Percentiles rank a stretch among this genome's conserved stretches.
Evolutionary conservation across 2,888 invertebrate species (phyloP).

Genomic region (Drepanosiphum platanoidis): DNA sequence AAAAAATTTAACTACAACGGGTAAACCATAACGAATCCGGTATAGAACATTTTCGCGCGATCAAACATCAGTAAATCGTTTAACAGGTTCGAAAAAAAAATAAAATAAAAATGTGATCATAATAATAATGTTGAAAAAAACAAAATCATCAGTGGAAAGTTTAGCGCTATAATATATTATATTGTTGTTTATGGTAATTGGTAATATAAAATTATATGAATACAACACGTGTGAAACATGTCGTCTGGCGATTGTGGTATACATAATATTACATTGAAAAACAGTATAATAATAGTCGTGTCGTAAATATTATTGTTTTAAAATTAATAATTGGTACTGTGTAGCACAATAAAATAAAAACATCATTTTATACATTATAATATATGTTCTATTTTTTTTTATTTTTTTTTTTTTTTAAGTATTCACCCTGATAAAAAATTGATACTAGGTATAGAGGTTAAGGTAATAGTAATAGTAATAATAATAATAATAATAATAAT

Average conservation of each 20-base stretch:
- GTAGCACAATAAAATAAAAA: slow-evolving; percentile 57
- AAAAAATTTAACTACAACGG: slow-evolving; percentile 26
- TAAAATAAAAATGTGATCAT: no score
- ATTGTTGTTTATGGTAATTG: slow-evolving; percentile 8
- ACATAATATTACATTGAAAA: slow-evolving; percentile 1
- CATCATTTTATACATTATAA: slow-evolving; percentile 22
- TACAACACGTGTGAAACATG: slow-evolving; percentile 11
- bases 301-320: slow-evolving; percentile 36
- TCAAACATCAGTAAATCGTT: background rate
- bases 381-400: slow-evolving; percentile 28
- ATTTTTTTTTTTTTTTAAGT: slow-evolving; percentile 43
- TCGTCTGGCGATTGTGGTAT: background rate
- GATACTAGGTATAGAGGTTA: slow-evolving; percentile 52
- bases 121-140: background rate
- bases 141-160: background rate
- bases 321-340: slow-evolving; percentile 57
- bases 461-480: slow-evolving; percentile 6
- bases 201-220: slow-evolving; percentile 31
- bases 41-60: background rate
- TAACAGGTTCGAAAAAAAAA: slow-evolving; percentile 16
- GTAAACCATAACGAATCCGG: slow-evolving; percentile 30
- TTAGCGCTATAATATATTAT: background rate
- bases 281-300: slow-evolving; percentile 17
- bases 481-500: slow-evolving; percentile 25
- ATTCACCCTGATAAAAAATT: slow-evolving; percentile 62